Base-by-base conservation (phyloP, 2,113 vertebrate species). In the Catagonus wagneri region DNA sequence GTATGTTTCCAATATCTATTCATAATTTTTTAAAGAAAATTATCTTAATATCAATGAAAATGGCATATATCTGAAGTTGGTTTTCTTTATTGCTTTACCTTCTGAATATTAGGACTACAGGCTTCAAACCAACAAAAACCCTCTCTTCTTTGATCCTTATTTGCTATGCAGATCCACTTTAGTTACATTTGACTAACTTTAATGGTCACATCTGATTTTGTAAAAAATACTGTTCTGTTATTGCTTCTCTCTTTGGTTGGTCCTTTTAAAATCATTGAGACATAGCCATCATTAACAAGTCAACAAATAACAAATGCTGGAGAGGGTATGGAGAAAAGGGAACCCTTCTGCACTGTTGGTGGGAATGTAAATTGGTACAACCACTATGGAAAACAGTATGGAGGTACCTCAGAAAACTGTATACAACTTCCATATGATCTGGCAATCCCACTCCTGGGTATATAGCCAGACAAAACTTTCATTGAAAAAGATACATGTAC, bases 1-100 rank as follows among this genome's bases (percentile, higher is more conserved):
- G 83, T 36, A 84, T 58, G 72, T 96, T 83, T 52, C 71, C 20
- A 93, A 2, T 60, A 50, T 72, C 15, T 86, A 54, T 23, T 90
- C 29, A 71, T 56, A 72, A 27, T 93, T 78, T 93, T 74, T 34
- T n/a, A 36, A 68, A 75, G 39, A 68, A 80, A 81, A 72, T 52
- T 84, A n/a, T 90, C 27, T 58, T 79, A 84, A n/a, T 6, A 69
- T 75, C 29, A 83, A 11, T 92, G 81, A 83, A 71, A 93, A 13
- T 92, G 32, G 32, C 20, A 17, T 69, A 58, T 72, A 3, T 96
- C 79, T 74, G 8, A 84, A 85, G 39, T 93, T 63, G 19, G 58
- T 65, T 95, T 75, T 80, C 76, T 39, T 80, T 95, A 34, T 71
- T 87, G 54, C 50, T 83, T n/a, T 93, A 39, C 20, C 44, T 10